phyloP scores from a whole-genome alignment of 2,888 invertebrate genomes.

The Meteorus colon region DNA sequence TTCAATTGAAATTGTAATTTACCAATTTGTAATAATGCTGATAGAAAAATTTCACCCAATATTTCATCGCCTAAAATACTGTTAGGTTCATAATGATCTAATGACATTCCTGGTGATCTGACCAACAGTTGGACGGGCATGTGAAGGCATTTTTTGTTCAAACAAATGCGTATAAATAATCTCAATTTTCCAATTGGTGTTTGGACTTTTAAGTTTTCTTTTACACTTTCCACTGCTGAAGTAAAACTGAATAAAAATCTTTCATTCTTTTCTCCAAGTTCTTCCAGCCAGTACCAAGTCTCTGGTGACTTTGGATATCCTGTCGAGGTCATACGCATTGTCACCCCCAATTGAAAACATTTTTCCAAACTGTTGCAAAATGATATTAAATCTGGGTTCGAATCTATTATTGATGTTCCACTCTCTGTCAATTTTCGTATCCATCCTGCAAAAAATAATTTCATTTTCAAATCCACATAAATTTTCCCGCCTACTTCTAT shows the following conservation, averaged over 20 bases:
- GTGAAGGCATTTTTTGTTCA: constrained; percentile 75
- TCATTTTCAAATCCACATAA: neutral
- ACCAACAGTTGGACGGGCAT: constrained; percentile 75
- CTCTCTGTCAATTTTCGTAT: constrained; percentile 71
- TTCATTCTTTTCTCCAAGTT: constrained; percentile 69
- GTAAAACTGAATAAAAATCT: constrained; percentile 70
- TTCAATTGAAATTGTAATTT: constrained; percentile 75
- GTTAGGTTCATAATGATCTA: constrained; percentile 67
- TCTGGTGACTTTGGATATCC: constrained; percentile 73
- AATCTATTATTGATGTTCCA: constrained; percentile 73
- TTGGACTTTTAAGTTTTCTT: constrained; percentile 70
- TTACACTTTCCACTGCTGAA: constrained; percentile 73
- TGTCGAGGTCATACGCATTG: constrained; percentile 69
- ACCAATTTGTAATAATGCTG: constrained; percentile 75
- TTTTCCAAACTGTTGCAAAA: constrained; percentile 77
- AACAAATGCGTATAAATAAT: constrained; percentile 74
- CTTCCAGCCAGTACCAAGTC: constrained; percentile 76
- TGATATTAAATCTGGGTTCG: constrained; percentile 72
- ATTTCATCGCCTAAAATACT: constrained; percentile 80
- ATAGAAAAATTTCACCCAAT: constrained; percentile 76
- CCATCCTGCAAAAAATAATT: constrained; percentile 64
- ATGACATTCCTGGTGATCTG: constrained; percentile 60
- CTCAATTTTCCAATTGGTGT: constrained; percentile 74
- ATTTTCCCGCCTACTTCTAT: neutral
- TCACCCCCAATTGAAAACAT: constrained; percentile 77